A percentile compares a stretch with the other conserved stretches of the same genome.
phyloP scores from a whole-genome alignment of 2,113 vertebrate genomes.

The Pollimyrus isidori region DNA sequence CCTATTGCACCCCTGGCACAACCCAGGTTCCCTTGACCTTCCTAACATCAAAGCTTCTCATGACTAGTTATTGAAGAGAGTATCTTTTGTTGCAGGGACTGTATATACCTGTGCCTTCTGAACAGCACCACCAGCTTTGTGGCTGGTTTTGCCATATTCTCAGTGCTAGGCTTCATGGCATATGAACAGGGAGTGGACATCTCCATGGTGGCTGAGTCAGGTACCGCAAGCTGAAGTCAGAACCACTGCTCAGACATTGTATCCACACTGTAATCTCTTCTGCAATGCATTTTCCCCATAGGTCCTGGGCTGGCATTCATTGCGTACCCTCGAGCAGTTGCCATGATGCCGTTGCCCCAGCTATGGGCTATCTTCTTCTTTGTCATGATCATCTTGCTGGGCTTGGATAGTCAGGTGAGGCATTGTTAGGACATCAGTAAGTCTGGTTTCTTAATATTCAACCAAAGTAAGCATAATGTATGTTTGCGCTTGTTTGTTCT shows the following conservation, averaged over 20 bases:
- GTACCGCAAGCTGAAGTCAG: constrained; percentile 38
- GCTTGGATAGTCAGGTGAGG: constrained; percentile 63
- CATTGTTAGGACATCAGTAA: background rate
- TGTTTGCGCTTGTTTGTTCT: background rate
- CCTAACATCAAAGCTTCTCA: background rate
- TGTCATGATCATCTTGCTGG: constrained; percentile 65
- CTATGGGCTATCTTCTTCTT: constrained; percentile 67
- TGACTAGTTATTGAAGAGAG: background rate
- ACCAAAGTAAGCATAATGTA: background rate
- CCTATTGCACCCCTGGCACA: background rate
- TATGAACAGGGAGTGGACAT: constrained; percentile 72
- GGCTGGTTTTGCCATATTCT: constrained; percentile 91
- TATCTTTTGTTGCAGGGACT: constrained; percentile 64
- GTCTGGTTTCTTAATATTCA: background rate
- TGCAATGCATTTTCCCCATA: constrained; percentile 22
- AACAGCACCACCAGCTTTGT: constrained; percentile 88
- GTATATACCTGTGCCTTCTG: constrained; percentile 79
- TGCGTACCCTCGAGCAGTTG: constrained; percentile 63
- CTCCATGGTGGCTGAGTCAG: constrained; percentile 79
- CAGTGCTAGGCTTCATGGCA: constrained; percentile 83
- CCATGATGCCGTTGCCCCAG: constrained; percentile 70
- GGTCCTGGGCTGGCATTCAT: constrained; percentile 69
- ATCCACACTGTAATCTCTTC: background rate
- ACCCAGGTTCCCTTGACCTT: background rate
- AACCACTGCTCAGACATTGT: background rate